Percentiles rank a stretch among this genome's conserved stretches.
Evolutionary conservation across 2,797 vertebrate genomes (phyloP).

Genomic region (Limnodromus scolopaceus): DNA sequence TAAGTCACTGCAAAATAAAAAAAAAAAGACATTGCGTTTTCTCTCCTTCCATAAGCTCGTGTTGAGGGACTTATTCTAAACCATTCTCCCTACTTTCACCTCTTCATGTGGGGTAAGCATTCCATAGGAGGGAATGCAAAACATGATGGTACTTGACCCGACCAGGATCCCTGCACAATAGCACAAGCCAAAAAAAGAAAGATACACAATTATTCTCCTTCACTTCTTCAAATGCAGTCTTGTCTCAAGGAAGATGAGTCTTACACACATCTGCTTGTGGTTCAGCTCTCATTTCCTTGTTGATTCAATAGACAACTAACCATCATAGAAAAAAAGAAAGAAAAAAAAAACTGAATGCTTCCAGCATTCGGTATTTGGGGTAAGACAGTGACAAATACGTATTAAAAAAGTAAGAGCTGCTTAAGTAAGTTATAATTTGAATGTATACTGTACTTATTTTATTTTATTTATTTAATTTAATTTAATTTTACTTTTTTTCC

Average conservation of each 20-base stretch:
- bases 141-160: not conserved
- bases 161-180: not conserved
- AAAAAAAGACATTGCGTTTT: not conserved
- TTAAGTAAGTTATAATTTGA: not conserved
- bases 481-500: not conserved
- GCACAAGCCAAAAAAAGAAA: not conserved
- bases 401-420: not conserved
- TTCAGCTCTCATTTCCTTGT: not conserved
- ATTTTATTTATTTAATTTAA: not conserved
- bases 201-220: not conserved
- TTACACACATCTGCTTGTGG: not conserved
- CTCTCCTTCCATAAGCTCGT: not conserved
- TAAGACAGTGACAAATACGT: not conserved
- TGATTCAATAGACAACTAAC: not conserved
- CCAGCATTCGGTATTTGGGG: fast-evolving
- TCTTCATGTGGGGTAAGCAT: not conserved
- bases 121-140: not conserved
- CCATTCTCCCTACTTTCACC: not conserved
- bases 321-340: not conserved
- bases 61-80: not conserved
- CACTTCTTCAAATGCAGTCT: not conserved
- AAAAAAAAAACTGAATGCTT: not conserved
- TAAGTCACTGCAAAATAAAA: not conserved
- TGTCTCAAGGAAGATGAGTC: not conserved
- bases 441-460: not conserved